Evolutionary conservation across 2,888 invertebrate genomes (phyloP), one percentile per base, ranked within the genome.

Genomic region (Pachycephus smyrnensis): DNA sequence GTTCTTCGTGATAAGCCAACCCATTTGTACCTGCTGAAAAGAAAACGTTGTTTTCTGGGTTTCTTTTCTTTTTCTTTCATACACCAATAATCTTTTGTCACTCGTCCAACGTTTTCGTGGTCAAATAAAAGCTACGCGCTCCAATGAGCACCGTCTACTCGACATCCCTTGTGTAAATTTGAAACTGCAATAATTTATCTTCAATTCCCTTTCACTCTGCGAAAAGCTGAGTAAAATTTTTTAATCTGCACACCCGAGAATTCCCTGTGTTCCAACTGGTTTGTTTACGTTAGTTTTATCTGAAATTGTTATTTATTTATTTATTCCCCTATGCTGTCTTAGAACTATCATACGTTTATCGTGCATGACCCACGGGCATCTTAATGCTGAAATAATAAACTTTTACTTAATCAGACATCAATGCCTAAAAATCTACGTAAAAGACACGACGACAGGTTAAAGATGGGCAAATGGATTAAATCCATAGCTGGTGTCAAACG

Each of bases 401-500:
- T 55, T 23, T 23, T 2, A 55, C 23, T 23, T 55, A 55, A 55
- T 55, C 55, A 55, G 23, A 55, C 55, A 55, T 23, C 55, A 55
- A 55, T 55, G 55, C 55, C 55, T 55, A 55, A 55, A 55, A 55
- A 55, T 55, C 55, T 55, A 55, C 55, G 55, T 55, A 55, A 55
- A 55, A 55, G 55, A 55, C 55, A 55, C 23, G 55, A 78, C 55
- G 75, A 74, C 73, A 55, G 75, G 71, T 68, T 77, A 79, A 78
- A 77, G 77, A 84, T 82, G 84, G 81, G 82, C 81, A 81, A 82
- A 80, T 82, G 82, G 84, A 81, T 83, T 71, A 79, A 79, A 81
- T 80, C 75, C 69, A 79, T 82, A 78, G 78, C 79, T 80, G 76
- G 78, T 77, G 55, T 23, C 23, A 78, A 82, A 76, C 75, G 77